Conservation (phyloP, 53 echinoderm and acorn worm genomes). For the Mesocentrotus franciscanus region DNA sequence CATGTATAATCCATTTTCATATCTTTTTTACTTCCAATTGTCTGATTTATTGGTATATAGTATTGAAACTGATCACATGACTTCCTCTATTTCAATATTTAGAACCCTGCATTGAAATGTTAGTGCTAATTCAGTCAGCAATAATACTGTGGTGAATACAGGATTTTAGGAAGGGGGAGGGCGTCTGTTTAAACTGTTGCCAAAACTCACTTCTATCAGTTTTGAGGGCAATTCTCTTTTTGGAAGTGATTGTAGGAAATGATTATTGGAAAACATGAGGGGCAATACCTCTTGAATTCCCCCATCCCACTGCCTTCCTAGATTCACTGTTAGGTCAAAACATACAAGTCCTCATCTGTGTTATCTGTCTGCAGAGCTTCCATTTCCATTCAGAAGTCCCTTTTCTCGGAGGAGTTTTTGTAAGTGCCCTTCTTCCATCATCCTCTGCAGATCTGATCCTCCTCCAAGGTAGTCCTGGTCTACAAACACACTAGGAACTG, state of each 20-base stretch:
- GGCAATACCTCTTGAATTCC: neutral
- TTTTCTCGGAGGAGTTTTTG: conserved; percentile 74
- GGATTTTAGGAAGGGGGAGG: too few species aligned
- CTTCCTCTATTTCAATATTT: too few species aligned
- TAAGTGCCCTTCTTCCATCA: conserved; percentile 83
- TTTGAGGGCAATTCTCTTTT: too few species aligned
- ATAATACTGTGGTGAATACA: too few species aligned
- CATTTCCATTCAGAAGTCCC: conserved; percentile 71
- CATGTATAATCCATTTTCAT: too few species aligned
- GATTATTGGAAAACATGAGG: neutral
- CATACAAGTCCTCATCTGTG: neutral
- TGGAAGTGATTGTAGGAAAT: neutral
- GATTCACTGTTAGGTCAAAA: neutral
- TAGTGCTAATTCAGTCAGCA: too few species aligned
- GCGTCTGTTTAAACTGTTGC: too few species aligned
- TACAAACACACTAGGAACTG: conserved; percentile 93
- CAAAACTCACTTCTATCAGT: too few species aligned
- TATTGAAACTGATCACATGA: too few species aligned
- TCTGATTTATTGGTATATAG: too few species aligned
- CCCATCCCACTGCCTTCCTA: neutral
- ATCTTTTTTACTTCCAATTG: too few species aligned
- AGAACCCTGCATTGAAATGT: too few species aligned
- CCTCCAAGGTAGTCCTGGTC: conserved; percentile 87
- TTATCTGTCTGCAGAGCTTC: conserved; percentile 18
- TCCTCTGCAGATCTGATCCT: conserved; percentile 78